Conservation (phyloP, 2,797 vertebrate species). For the Halcyon leucocephala region DNA sequence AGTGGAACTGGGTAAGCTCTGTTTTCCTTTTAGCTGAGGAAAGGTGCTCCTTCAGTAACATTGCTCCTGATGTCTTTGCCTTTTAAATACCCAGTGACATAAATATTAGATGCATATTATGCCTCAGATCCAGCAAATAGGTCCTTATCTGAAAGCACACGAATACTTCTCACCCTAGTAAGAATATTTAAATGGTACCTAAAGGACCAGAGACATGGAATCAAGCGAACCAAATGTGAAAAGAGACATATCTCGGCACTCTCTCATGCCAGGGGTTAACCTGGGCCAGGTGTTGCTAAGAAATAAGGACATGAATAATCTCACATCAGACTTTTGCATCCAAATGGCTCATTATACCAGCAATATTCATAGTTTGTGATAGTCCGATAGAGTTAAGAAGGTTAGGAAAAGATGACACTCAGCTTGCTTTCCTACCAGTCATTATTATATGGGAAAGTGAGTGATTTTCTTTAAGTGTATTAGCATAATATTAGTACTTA, state of each 20-base stretch:
- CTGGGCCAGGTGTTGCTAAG: background rate
- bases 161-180: background rate
- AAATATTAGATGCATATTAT: conserved; percentile 47
- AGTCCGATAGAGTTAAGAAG: conserved; percentile 64
- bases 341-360: conserved; percentile 38
- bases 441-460: conserved; percentile 69
- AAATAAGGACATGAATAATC: conserved; percentile 1
- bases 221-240: background rate
- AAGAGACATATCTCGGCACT: background rate
- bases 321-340: conserved; percentile 38
- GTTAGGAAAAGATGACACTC: conserved; percentile 53
- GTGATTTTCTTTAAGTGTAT: conserved; percentile 47
- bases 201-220: background rate
- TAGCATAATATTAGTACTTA: conserved; percentile 40
- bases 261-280: background rate
- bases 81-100: conserved; percentile 21
- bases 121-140: conserved; percentile 10
- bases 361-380: conserved; percentile 43
- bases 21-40: background rate
- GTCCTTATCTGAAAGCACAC: conserved; percentile 15
- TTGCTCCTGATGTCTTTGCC: background rate
- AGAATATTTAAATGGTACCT: conserved; percentile 2
- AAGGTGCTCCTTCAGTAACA: background rate
- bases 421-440: conserved; percentile 66
- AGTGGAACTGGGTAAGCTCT: background rate